Base-by-base conservation (phyloP, 2,888 invertebrate species). In the Conops quadrifasciatus region DNA sequence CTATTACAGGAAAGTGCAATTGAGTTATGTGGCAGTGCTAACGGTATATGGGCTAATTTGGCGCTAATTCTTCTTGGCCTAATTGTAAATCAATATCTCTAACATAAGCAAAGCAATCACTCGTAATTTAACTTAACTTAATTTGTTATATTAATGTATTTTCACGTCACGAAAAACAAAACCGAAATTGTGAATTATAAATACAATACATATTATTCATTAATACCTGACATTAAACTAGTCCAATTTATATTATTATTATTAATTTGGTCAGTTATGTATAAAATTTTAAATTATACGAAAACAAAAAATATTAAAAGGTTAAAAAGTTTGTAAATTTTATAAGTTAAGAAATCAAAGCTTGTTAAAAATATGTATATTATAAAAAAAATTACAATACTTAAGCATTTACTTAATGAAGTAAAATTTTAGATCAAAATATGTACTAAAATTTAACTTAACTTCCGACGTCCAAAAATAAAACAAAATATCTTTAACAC, bases 21-120 rank as follows among this genome's bases (percentile, higher is more conserved):
- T 71, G 90, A 91, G 79, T 88, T 91, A 85, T 91, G 91, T 77
- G 91, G 91, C 58, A 87, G 88, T 75, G 87, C 84, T 16, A 81
- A 78, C 71, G 76, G 77, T 66, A 73, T 82, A 60, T 79, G 81
- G 74, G 77, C 79, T 67, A 86, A 82, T 77, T 77, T 81, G 53
- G 71, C 78, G 70, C 77, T 86, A 75, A 73, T 86, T 70, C 71
- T 84, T 68, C 73, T 83, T 69, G 77, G 82, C 72, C 77, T 80
- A 72, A 74, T 77, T 74, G 70, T 83, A 67, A 80, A 78, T 73
- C 79, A 78, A 75, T 78, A 79, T 77, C 81, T 83, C 73, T 83
- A 84, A 82, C 83, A 78, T 71, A 77, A 73, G 70, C 58, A 60
- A 36, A 16, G 4, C 15, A 53, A 53, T 66, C 64, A 62, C 11